Conservation (phyloP, 2,797 vertebrate species). For the Merluccius polli region DNA sequence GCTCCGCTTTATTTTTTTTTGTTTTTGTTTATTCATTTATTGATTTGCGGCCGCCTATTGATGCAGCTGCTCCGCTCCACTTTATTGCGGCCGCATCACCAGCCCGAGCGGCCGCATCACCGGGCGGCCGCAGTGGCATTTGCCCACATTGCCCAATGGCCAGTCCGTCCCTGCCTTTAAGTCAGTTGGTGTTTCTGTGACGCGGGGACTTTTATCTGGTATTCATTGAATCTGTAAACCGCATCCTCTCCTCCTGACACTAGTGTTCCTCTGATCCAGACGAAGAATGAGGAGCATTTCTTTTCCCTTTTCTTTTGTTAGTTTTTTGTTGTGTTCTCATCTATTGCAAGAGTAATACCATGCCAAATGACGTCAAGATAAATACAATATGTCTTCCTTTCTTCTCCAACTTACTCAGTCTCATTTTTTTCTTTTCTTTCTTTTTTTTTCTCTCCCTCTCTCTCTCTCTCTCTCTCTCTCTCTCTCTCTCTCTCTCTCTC, state of each 20-base stretch:
- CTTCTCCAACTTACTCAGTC: constrained; percentile 22
- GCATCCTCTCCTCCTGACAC: constrained; percentile 67
- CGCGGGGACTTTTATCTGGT: constrained; percentile 71
- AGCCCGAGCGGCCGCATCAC: too few relatives aligned
- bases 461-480: constrained; percentile 28
- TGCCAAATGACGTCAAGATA: constrained; percentile 48
- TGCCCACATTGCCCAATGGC: too few relatives aligned
- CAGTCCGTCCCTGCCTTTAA: too few relatives aligned
- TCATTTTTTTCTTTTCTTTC: constrained; percentile 6
- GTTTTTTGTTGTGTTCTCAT: constrained; percentile 20
- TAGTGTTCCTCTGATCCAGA: constrained; percentile 65
- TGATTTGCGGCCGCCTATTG: too few relatives aligned
- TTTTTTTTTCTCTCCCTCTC: constrained; percentile 22
- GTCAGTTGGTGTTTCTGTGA: constrained; percentile 68
- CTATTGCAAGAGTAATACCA: constrained; percentile 61
- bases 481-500: constrained; percentile 17
- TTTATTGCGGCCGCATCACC: too few relatives aligned
- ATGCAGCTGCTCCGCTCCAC: too few relatives aligned
- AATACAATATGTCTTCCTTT: constrained; percentile 41
- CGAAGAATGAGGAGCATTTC: constrained; percentile 57
- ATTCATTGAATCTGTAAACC: constrained; percentile 74
- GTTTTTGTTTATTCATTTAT: too few relatives aligned
- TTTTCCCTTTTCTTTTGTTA: constrained; percentile 12
- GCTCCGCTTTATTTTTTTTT: too few relatives aligned
- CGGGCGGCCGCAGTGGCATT: too few relatives aligned